A percentile compares a stretch with the other conserved stretches of the same genome.
These are phyloP conservation scores for Argynnis bischoffii DNA, from an alignment of 2,888 invertebrate species.

Conservation along the genomic window DNA sequence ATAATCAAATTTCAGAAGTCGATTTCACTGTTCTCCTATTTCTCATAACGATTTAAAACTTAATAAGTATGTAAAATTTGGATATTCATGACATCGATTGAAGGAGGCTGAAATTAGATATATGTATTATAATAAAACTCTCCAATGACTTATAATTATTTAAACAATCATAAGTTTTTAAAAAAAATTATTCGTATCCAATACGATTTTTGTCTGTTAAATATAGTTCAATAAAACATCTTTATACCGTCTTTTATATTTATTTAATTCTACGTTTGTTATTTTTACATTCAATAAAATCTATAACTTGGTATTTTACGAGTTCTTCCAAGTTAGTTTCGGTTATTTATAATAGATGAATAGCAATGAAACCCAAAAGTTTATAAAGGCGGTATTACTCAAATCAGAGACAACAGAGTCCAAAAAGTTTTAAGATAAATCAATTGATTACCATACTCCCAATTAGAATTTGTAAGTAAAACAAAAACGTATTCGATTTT, in stretches of 20 bases:
- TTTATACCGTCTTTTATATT: no score
- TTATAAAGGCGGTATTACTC: slow-evolving; percentile 24
- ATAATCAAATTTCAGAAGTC: no score
- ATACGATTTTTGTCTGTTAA: no score
- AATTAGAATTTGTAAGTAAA: slow-evolving; percentile 26
- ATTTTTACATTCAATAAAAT: slow-evolving; percentile 17
- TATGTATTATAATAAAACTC: no score
- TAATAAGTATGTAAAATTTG: no score
- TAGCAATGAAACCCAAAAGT: slow-evolving; percentile 26
- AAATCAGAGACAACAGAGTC: slow-evolving; percentile 22
- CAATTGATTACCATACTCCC: slow-evolving; percentile 22
- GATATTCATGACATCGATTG: no score
- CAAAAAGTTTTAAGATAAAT: slow-evolving; percentile 26
- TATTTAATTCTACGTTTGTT: background rate
- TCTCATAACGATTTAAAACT: no score
- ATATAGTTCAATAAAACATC: background rate
- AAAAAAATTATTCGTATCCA: no score
- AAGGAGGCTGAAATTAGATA: no score
- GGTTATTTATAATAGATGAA: slow-evolving; percentile 23
- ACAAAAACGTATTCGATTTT: slow-evolving; percentile 7
- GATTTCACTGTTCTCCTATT: no score
- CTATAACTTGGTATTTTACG: slow-evolving; percentile 16
- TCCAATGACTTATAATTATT: no score
- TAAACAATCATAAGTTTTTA: no score
- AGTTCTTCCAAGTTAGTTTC: slow-evolving; percentile 17